A percentile compares a stretch with the other conserved stretches of the same genome.
Conservation (phyloP, 2,888 invertebrate genomes). For the Macrophya annulata region DNA sequence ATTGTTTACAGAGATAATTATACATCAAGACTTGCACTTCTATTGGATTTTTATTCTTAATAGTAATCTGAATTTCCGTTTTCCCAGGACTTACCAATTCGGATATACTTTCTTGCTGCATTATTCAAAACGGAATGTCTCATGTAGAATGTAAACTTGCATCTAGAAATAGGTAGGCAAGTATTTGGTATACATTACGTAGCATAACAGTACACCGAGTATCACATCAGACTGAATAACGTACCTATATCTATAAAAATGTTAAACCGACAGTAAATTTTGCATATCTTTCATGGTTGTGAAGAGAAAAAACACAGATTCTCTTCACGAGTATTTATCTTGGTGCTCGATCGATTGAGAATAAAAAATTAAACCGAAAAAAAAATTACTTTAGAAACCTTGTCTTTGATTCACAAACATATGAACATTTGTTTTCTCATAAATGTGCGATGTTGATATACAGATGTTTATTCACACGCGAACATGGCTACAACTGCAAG, state of each 20-base stretch:
- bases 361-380: not conserved
- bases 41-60: constrained; percentile 14
- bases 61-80: constrained; percentile 29
- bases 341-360: not conserved
- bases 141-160: constrained; percentile 26
- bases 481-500: not conserved
- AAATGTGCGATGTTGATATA: not conserved
- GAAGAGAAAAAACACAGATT: not conserved
- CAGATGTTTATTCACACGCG: not conserved
- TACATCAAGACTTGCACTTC: not conserved
- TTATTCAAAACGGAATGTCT: constrained; percentile 23
- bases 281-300: not conserved
- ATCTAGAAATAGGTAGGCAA: constrained; percentile 7
- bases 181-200: constrained; percentile 27
- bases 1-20: not conserved
- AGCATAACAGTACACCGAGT: constrained; percentile 17
- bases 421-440: not conserved
- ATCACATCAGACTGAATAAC: constrained; percentile 12
- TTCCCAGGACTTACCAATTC: constrained; percentile 25
- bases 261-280: not conserved
- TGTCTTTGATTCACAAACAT: not conserved
- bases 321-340: not conserved
- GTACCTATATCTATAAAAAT: not conserved
- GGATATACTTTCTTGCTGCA: constrained; percentile 25
- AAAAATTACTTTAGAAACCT: not conserved